Percentiles rank a stretch among this genome's conserved stretches.
These are phyloP conservation scores for Podarcis siculus DNA, from an alignment of 2,797 vertebrate species.

Conservation along the genomic window DNA sequence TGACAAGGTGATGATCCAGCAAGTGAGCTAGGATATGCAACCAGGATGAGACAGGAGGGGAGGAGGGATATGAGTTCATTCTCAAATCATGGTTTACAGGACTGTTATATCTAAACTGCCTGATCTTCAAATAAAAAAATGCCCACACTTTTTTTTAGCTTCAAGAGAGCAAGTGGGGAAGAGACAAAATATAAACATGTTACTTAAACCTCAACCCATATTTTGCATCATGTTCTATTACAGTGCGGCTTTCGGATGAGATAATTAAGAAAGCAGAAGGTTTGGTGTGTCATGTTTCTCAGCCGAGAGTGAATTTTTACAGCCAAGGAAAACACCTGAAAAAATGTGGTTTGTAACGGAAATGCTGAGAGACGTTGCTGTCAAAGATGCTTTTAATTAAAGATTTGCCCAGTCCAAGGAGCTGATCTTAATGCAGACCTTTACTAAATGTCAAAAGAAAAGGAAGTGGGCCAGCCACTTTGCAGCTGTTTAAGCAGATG, in stretches of 20 bases:
- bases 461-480: conserved; percentile 39
- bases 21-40: neutral
- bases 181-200: neutral
- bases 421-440: conserved; percentile 46
- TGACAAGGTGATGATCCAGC: too few species aligned
- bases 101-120: neutral
- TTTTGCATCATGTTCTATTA: neutral
- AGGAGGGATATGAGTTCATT: neutral
- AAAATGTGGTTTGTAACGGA: neutral
- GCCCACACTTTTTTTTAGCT: neutral
- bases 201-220: neutral
- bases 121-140: neutral
- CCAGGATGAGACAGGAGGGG: neutral
- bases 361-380: conserved; percentile 35
- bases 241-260: neutral
- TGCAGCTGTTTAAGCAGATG: conserved; percentile 53
- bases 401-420: conserved; percentile 39
- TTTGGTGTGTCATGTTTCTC: neutral
- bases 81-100: neutral
- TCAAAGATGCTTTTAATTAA: conserved; percentile 40
- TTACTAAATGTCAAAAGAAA: conserved; percentile 50
- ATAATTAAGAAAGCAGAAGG: conserved; percentile 12
- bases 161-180: neutral
- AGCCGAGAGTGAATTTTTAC: conserved; percentile 29
- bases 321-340: conserved; percentile 25